Evolutionary conservation across 53 echinoderm and acorn worm genomes (phyloP).

Genomic region (Paracentrotus lividus): DNA sequence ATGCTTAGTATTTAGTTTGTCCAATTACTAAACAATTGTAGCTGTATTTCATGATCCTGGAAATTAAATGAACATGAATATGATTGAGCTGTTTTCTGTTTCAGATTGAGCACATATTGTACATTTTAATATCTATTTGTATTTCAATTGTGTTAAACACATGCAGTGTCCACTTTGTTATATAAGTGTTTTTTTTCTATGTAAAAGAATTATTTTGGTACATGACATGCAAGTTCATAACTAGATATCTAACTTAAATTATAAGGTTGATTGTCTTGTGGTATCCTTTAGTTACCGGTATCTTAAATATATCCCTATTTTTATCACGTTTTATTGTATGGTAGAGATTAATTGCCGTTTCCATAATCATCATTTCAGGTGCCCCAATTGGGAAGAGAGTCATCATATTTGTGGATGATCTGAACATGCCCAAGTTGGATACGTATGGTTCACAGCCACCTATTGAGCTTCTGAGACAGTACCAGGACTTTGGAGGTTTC

Average conservation of each 20-base stretch:
- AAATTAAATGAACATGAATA: too few relatives aligned
- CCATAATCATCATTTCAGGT: slow-evolving; percentile 68
- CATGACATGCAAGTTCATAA: not conserved
- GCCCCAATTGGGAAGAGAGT: slow-evolving; percentile 94
- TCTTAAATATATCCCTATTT: too few relatives aligned
- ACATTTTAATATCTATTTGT: too few relatives aligned
- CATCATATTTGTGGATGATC: slow-evolving; percentile 99
- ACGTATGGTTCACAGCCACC: slow-evolving; percentile 99
- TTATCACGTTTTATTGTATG: not conserved
- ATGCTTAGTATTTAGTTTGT: too few relatives aligned
- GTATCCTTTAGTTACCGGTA: too few relatives aligned
- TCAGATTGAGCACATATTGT: too few relatives aligned
- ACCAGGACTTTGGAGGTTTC: slow-evolving; percentile 94
- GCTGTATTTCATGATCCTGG: too few relatives aligned
- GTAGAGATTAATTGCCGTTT: not conserved
- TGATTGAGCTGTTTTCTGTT: too few relatives aligned
- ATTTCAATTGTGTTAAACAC: too few relatives aligned
- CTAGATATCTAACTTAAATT: not conserved
- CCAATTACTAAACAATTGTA: too few relatives aligned
- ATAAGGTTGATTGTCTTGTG: not conserved
- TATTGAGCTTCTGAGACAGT: slow-evolving; percentile 96
- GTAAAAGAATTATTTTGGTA: not conserved
- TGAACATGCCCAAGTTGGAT: slow-evolving; percentile 99
- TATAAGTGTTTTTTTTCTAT: not conserved
- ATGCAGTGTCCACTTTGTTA: too few relatives aligned